Conservation (phyloP, 2,113 vertebrate species). For the Gymnarchus niloticus region DNA sequence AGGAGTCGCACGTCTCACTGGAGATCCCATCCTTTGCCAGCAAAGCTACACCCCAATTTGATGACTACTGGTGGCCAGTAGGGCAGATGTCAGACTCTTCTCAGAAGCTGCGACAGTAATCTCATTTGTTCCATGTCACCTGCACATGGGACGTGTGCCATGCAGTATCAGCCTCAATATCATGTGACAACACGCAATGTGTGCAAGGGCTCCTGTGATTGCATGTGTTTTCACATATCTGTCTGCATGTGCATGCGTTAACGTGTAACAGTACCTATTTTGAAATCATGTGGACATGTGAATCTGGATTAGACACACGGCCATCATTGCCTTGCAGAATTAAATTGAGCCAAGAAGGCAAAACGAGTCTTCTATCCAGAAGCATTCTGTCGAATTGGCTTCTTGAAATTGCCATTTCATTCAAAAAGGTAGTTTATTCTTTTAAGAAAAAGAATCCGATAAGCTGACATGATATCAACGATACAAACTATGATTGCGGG, state of each 20-base stretch:
- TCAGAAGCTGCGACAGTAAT: too few species aligned
- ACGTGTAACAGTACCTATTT: neutral
- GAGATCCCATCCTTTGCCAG: neutral
- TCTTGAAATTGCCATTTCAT: neutral
- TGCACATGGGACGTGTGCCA: too few species aligned
- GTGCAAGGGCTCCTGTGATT: neutral
- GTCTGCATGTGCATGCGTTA: neutral
- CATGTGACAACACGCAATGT: too few species aligned
- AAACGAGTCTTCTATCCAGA: neutral
- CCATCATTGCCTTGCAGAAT: neutral
- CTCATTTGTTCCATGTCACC: too few species aligned
- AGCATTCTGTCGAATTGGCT: neutral
- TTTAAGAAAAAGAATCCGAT: neutral
- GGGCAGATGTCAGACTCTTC: too few species aligned
- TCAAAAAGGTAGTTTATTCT: neutral
- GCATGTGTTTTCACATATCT: neutral
- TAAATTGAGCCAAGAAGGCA: neutral
- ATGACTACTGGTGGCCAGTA: neutral
- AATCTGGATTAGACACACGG: neutral
- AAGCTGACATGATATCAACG: neutral
- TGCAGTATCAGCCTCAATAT: too few species aligned
- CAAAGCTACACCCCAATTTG: neutral
- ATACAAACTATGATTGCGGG: neutral
- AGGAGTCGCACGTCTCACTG: too few species aligned
- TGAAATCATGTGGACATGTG: neutral